A percentile compares a stretch with the other conserved stretches of the same genome.
These are phyloP conservation scores for Neodontobutis hainanensis DNA, from an alignment of 2,113 vertebrate species.

Conservation along the genomic window DNA sequence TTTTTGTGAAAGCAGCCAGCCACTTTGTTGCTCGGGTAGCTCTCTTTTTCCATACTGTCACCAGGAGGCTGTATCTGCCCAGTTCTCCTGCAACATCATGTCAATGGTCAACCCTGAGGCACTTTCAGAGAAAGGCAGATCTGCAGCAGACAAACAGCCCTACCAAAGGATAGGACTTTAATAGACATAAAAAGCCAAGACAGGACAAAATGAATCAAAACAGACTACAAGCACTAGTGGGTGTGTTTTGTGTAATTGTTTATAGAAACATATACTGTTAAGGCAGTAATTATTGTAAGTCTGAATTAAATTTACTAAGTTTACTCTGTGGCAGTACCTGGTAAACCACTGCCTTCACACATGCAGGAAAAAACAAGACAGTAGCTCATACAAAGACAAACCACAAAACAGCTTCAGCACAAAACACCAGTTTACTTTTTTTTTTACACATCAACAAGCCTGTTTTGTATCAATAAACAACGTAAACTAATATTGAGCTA, in stretches of 20 bases:
- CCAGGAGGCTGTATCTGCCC: conserved; percentile 19
- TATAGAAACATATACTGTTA: conserved; percentile 33
- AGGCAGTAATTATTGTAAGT: conserved; percentile 39
- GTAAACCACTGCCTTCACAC: conserved; percentile 45
- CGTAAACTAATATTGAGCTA: background rate
- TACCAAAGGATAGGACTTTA: background rate
- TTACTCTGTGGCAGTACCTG: conserved; percentile 36
- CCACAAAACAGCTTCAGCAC: conserved; percentile 33
- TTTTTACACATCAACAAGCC: background rate
- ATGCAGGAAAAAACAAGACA: conserved; percentile 48
- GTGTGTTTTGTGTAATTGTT: conserved; percentile 47
- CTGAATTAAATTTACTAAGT: conserved; percentile 38
- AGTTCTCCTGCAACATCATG: conserved; percentile 32
- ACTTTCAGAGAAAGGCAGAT: conserved; percentile 21
- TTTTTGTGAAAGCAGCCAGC: conserved; percentile 49
- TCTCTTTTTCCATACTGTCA: conserved; percentile 36
- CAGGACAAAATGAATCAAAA: conserved; percentile 42
- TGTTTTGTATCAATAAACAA: conserved; percentile 2
- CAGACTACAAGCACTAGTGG: conserved; percentile 24
- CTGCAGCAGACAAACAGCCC: conserved; percentile 20
- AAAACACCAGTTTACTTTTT: background rate
- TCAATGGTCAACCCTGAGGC: conserved; percentile 51
- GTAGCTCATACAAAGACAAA: conserved; percentile 32
- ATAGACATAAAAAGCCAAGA: conserved; percentile 47
- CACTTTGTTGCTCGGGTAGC: conserved; percentile 41